Base-by-base conservation (phyloP, 1,140 invertebrate species). In the Phthorimaea operculella region DNA sequence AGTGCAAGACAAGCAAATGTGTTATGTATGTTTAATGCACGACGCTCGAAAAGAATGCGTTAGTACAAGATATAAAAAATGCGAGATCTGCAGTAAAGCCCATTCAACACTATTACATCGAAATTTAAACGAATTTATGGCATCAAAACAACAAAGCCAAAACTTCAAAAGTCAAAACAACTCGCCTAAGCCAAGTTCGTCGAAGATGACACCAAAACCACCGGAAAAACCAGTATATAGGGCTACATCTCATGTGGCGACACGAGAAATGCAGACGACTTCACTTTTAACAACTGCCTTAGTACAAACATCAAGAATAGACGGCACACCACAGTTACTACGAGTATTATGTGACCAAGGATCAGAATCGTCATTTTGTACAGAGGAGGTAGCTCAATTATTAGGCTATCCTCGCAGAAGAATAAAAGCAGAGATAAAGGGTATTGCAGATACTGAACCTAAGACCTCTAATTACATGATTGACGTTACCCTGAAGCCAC, bases 321-420 rank as follows among this genome's bases (percentile, higher is more conserved):
- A n/a, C n/a, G n/a, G n/a, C n/a, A 55, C 54, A 4, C 34, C 48
- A 50, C n/a, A 55, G 1, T n/a, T 55, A 16, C 16, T 55, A 36
- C 45, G 54, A 18, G 47, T 50, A 4, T 28, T 55, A 11, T 55
- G 54, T 34, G 54, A 55, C 45, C 54, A 55, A 42, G 54, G 54
- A 4, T 55, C 54, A 6, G 44, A 55, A 33, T 33, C 34, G 16
- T 50, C 54, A 36, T 55, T 55, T 12, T 55, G 54, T 36, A 55
- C 54, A 36, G 45, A 48, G 47, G 47, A 55, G 34, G 47, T 48
- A 55, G 54, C 54, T 14, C 33, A 55, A 48, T 10, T 50, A 42
- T 16, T 55, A 50, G 47, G 44, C 12, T 33, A 49, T 34, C 54
- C 54, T 14, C n/a, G 47, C 12, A 14, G 34, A 14, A 55, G 18